phyloP scores from a whole-genome alignment of 1,140 invertebrate genomes.

The Reticulitermes speratus region DNA sequence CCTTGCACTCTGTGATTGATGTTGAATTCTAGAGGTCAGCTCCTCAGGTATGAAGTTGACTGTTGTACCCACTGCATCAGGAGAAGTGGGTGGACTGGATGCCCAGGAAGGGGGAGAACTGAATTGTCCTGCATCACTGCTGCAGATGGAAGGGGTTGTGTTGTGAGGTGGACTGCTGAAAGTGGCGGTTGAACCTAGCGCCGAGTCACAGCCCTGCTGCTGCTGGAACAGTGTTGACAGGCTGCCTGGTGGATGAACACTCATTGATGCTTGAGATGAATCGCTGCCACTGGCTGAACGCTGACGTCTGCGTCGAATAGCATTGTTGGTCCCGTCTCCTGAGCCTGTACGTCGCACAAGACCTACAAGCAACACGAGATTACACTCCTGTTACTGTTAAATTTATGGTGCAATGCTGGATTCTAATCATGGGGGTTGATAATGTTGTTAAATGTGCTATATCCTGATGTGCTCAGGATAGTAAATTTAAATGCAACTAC shows the following conservation, averaged over 20 bases:
- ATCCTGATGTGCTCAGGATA: no score
- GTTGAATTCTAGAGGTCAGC: constrained; percentile 32
- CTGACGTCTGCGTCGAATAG: constrained; percentile 39
- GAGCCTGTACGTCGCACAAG: not conserved
- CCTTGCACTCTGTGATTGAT: constrained; percentile 35
- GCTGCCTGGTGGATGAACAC: not conserved
- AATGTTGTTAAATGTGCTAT: no score
- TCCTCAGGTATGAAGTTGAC: constrained; percentile 57
- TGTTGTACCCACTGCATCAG: constrained; percentile 41
- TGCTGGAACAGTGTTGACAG: not conserved
- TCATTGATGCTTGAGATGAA: constrained; percentile 47
- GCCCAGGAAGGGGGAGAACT: constrained; percentile 61
- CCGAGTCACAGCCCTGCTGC: constrained; percentile 52
- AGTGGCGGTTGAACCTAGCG: constrained; percentile 60
- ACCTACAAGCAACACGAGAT: not conserved
- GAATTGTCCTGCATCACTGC: constrained; percentile 45
- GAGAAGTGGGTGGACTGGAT: constrained; percentile 59
- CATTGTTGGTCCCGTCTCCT: not conserved
- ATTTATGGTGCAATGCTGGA: no score
- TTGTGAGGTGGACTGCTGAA: constrained; percentile 51
- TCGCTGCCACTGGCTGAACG: constrained; percentile 51
- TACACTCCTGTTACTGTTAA: no score
- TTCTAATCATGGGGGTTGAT: no score
- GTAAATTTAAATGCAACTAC: no score
- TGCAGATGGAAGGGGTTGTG: constrained; percentile 44